Evolutionary conservation across 2,797 vertebrate genomes (phyloP).

Genomic region (Neomorphus geoffroyi): DNA sequence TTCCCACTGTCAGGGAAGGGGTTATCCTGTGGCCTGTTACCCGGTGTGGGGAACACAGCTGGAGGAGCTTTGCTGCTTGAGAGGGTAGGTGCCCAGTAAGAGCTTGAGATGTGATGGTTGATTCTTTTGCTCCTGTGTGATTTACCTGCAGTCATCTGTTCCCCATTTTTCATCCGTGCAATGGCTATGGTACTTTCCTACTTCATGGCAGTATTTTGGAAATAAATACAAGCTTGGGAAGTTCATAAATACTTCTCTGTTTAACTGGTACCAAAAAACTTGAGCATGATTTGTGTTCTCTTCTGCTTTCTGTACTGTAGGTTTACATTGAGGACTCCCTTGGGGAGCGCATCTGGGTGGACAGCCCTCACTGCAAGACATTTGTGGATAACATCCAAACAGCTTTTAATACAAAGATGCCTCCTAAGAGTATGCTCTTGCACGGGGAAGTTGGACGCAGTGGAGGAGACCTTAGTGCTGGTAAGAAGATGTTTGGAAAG

Average conservation of each 20-base stretch:
- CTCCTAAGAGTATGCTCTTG: slow-evolving; percentile 93
- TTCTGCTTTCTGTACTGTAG: slow-evolving; percentile 63
- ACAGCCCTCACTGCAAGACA: slow-evolving; percentile 94
- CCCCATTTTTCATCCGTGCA: neutral
- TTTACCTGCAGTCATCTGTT: no score
- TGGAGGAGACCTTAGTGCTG: slow-evolving; percentile 93
- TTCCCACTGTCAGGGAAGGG: neutral
- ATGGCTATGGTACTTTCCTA: neutral
- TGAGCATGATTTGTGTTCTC: neutral
- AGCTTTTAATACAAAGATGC: slow-evolving; percentile 95
- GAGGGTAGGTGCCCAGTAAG: neutral
- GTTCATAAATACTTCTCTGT: neutral
- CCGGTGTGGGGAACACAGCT: neutral
- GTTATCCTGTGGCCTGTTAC: neutral
- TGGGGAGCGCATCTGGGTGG: slow-evolving; percentile 97
- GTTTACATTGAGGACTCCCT: slow-evolving; percentile 98
- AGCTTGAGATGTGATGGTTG: neutral
- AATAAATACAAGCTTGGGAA: neutral
- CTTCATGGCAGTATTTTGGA: neutral
- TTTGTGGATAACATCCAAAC: slow-evolving; percentile 99
- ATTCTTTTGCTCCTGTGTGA: neutral
- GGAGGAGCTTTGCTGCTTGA: neutral
- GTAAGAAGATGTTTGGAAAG: slow-evolving; percentile 65
- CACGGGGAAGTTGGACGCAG: slow-evolving; percentile 88
- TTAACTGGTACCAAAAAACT: accelerated